Base-by-base conservation (phyloP, 1,140 invertebrate species). In the Meloidogyne floridensis region DNA sequence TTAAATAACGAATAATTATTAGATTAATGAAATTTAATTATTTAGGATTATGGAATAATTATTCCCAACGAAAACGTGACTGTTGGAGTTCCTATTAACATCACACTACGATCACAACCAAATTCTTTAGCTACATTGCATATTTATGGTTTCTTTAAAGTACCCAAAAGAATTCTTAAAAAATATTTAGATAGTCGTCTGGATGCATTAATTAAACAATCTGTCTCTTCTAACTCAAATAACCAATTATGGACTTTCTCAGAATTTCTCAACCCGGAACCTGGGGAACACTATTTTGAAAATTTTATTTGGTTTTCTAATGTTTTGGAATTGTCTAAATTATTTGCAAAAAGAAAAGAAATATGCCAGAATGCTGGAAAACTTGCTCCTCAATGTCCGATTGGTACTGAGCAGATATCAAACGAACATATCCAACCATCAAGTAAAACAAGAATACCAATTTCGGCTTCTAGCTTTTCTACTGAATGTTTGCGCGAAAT, bases 401-500 rank as follows among this genome's bases (percentile, higher is more conserved):
- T 59, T 56, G 56, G 74, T 51, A 59, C 13, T 15, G 56, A 59
- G 4, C 1, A 59, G 15, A 59, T 59, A 59, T 15, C 5, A 65
- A 47, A 65, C 7, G 56, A n/a, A n/a, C 11, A 59, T 59, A 4
- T 15, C n/a, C 77, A 43, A 47, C 54, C 8, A 6, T 32, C 10
- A n/a, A 20, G 43, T 11, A 20, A 32, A 59, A 54, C 18, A 11
- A 47, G 42, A 71, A 18, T 53, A 54, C 72, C 18, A 74, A 53
- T 32, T 59, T 81, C 81, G 7, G n/a, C 51, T 3, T 82, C 81
- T 2, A 80, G 54, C 1, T 54, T 82, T 20, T 82, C 81, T 7
- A 75, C 74, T 56, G 79, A 75, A 51, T 82, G 81, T 56, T 69
- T 73, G 13, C 18, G 81, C 13, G 81, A 82, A 82, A 51, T 82